Evolutionary conservation across 1,140 invertebrate genomes (phyloP).

Genomic region (Drosophila virilis): DNA sequence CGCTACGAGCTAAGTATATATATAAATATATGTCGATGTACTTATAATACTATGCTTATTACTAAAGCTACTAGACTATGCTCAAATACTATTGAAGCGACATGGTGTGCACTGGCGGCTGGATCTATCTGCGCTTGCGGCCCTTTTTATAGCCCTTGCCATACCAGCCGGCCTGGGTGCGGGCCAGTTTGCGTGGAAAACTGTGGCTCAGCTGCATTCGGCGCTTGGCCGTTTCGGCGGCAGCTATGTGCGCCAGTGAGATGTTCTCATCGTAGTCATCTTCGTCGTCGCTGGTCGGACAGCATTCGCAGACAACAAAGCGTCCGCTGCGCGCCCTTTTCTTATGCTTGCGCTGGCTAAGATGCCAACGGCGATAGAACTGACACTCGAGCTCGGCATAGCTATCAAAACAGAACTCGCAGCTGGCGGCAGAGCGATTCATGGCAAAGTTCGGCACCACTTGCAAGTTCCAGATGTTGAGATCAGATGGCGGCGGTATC

Average conservation of each 20-base stretch:
- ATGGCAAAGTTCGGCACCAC: slow-evolving; percentile 80
- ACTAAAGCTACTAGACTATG: slow-evolving; percentile 21
- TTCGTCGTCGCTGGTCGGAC: slow-evolving; percentile 85
- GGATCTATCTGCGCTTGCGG: slow-evolving; percentile 70
- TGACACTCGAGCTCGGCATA: slow-evolving; percentile 86
- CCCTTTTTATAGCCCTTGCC: slow-evolving; percentile 86
- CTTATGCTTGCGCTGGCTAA: slow-evolving; percentile 80
- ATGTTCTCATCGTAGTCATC: slow-evolving; percentile 84
- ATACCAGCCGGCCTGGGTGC: slow-evolving; percentile 87
- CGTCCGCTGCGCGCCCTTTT: slow-evolving; percentile 85
- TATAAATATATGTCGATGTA: background rate
- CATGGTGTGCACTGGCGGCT: background rate
- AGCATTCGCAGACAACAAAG: slow-evolving; percentile 86
- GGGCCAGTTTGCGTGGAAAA: slow-evolving; percentile 74
- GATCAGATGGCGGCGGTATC: slow-evolving; percentile 85
- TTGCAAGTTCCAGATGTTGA: slow-evolving; percentile 80
- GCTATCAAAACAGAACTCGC: slow-evolving; percentile 86
- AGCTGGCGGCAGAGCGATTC: slow-evolving; percentile 83
- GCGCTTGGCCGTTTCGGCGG: slow-evolving; percentile 74
- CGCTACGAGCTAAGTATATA: slow-evolving; percentile 22
- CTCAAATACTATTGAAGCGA: slow-evolving; percentile 45
- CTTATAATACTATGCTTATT: slow-evolving; percentile 12
- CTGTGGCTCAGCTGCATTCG: slow-evolving; percentile 81
- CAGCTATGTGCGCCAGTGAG: slow-evolving; percentile 77
- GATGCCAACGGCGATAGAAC: slow-evolving; percentile 85